phyloP scores from a whole-genome alignment of 2,113 vertebrate species.

The Istiophorus platypterus region DNA sequence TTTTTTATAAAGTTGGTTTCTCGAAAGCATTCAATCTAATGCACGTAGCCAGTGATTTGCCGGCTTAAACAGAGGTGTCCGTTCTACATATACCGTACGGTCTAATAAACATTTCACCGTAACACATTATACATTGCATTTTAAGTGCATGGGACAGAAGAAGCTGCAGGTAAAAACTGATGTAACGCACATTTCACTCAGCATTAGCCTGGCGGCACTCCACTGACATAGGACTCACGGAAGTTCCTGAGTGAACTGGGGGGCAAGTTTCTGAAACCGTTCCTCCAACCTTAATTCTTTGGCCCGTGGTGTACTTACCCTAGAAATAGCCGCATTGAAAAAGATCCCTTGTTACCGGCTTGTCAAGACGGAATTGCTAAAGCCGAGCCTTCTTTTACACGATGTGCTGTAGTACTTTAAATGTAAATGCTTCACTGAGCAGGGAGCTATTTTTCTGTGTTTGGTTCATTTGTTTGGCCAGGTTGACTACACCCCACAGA shows the following conservation, averaged over 20 bases:
- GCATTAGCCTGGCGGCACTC: neutral
- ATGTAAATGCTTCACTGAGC: neutral
- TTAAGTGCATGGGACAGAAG: neutral
- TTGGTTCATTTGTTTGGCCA: conserved; percentile 42
- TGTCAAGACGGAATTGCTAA: conserved; percentile 8
- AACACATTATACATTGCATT: no score
- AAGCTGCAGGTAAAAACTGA: neutral
- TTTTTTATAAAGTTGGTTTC: neutral
- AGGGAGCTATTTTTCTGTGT: conserved; percentile 22
- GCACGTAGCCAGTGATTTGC: neutral
- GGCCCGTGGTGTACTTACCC: neutral
- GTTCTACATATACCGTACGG: no score
- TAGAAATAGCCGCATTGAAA: neutral
- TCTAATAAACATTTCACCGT: no score
- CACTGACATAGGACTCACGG: neutral
- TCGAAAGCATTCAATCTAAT: neutral
- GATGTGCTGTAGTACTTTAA: neutral
- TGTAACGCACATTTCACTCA: neutral
- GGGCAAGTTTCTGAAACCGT: neutral
- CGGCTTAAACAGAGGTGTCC: no score
- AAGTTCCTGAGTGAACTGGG: neutral
- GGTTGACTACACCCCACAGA: no score
- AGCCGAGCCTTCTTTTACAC: neutral
- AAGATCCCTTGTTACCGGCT: neutral
- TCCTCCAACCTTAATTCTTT: neutral